A percentile compares a stretch with the other conserved stretches of the same genome.
Evolutionary conservation across 2,113 vertebrate species (phyloP).

Genomic region (Plecotus auritus): DNA sequence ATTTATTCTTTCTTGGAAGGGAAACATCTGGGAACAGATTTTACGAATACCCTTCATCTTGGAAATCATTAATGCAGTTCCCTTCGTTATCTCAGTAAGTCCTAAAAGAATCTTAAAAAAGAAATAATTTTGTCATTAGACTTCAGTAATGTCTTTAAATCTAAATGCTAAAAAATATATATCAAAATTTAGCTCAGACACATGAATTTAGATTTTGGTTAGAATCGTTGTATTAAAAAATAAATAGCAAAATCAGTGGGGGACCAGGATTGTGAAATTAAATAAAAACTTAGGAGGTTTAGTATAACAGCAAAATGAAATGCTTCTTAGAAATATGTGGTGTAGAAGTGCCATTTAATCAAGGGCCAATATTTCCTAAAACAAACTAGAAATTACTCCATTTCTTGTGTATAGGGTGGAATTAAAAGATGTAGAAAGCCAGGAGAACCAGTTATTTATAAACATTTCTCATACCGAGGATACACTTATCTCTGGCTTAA

Average conservation of each 20-base stretch:
- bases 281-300: conserved; percentile 18
- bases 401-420: background rate
- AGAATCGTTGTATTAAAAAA: background rate
- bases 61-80: conserved; percentile 90
- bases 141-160: background rate
- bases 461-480: background rate
- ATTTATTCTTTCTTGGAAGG: conserved; percentile 79
- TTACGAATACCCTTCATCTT: conserved; percentile 87
- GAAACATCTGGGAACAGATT: conserved; percentile 91
- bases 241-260: background rate
- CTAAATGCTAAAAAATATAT: background rate
- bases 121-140: background rate
- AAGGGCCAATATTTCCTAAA: background rate
- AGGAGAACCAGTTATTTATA: background rate
- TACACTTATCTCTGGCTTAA: background rate
- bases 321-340: background rate
- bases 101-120: background rate
- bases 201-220: background rate
- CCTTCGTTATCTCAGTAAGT: conserved; percentile 89
- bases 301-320: conserved; percentile 2
- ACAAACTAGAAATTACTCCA: background rate
- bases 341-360: background rate
- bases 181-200: background rate
- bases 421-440: background rate
- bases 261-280: background rate